Evolutionary conservation across 1,140 invertebrate genomes (phyloP).

Genomic region (Musca domestica): DNA sequence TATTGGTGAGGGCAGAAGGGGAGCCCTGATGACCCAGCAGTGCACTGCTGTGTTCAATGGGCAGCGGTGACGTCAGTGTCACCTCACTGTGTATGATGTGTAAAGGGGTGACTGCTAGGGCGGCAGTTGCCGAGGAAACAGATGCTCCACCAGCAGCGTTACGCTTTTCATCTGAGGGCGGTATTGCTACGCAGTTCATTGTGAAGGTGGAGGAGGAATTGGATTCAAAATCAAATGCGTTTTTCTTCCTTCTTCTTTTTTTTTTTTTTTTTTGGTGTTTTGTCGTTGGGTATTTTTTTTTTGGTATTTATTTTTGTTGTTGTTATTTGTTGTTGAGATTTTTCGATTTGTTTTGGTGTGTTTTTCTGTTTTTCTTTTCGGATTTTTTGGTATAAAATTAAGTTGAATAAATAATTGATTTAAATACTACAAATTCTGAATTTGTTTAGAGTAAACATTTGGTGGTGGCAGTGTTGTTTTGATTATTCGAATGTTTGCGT

Average conservation of each 20-base stretch:
- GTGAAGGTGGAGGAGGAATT: conserved; percentile 8
- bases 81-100: conserved; percentile 34
- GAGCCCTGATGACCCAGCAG: conserved; percentile 4
- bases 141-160: background rate
- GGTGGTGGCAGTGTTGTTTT: background rate
- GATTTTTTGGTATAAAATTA: no score
- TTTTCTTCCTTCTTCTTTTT: conserved; percentile 22
- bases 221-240: no score
- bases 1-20: conserved; percentile 26
- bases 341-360: background rate
- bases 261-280: conserved; percentile 17
- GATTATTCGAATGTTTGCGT: no score
- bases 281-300: conserved; percentile 11
- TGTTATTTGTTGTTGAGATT: conserved; percentile 11
- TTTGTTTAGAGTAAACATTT: conserved; percentile 1
- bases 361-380: background rate
- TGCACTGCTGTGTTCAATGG: conserved; percentile 26
- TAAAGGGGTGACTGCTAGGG: conserved; percentile 26
- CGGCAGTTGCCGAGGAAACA: background rate
- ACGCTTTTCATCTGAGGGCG: conserved; percentile 38
- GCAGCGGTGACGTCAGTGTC: conserved; percentile 23
- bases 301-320: conserved; percentile 20
- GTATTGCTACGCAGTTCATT: conserved; percentile 52
- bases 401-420: no score
- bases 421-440: no score